These are phyloP conservation scores for Brachystomella parvula DNA, from an alignment of 1,140 invertebrate species.

Conservation along the genomic window DNA sequence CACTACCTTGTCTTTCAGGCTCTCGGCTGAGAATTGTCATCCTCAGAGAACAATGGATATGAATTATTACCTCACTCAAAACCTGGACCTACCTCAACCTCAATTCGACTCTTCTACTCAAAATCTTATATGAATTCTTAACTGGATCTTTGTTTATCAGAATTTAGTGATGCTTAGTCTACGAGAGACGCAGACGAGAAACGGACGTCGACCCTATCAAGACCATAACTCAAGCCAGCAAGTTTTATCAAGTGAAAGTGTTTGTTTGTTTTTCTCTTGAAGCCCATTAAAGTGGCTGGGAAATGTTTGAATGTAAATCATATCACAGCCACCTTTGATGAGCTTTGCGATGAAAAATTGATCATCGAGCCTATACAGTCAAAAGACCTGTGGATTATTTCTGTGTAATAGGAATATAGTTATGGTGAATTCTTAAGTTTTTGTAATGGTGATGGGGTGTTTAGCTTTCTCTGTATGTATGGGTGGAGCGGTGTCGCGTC, in stretches of 20 bases:
- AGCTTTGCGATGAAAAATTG: slow-evolving; percentile 47
- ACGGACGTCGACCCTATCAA: too few species aligned
- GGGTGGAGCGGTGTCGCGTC: slow-evolving; percentile 46
- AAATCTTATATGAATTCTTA: too few species aligned
- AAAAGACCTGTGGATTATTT: not conserved
- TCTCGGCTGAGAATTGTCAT: slow-evolving; percentile 40
- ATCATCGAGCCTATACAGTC: not conserved
- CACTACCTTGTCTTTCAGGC: slow-evolving; percentile 91
- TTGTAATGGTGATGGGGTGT: not conserved
- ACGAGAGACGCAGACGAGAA: too few species aligned
- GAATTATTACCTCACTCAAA: too few species aligned
- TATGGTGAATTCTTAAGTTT: too few species aligned
- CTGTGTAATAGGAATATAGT: too few species aligned
- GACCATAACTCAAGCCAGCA: too few species aligned
- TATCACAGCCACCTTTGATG: slow-evolving; percentile 77
- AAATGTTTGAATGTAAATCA: slow-evolving; percentile 50
- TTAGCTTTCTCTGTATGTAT: not conserved
- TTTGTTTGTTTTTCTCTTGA: slow-evolving; percentile 42
- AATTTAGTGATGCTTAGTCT: too few species aligned
- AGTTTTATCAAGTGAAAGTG: slow-evolving; percentile 6
- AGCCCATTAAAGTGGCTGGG: slow-evolving; percentile 64
- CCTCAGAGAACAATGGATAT: too few species aligned
- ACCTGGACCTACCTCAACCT: too few species aligned
- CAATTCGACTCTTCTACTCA: too few species aligned
- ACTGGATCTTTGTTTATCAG: too few species aligned